Percentiles rank a stretch among this genome's conserved stretches.
phyloP scores from a whole-genome alignment of 2,888 invertebrate genomes.

The Melolontha melolontha region DNA sequence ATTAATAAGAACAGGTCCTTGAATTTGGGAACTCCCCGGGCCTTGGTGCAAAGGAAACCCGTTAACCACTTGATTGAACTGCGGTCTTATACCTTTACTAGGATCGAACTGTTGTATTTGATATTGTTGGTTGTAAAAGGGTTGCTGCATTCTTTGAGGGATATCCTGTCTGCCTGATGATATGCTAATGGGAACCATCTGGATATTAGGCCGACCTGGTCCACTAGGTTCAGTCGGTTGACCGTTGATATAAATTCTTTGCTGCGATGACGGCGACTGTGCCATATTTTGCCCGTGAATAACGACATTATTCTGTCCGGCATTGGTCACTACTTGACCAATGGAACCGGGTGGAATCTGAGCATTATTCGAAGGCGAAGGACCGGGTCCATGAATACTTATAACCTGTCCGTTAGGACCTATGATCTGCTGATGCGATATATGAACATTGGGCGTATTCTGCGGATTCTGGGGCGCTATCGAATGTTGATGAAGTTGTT shows the following conservation, averaged over 20 bases:
- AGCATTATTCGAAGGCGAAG: slow-evolving; percentile 33
- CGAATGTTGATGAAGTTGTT: slow-evolving; percentile 52
- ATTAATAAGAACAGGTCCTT: slow-evolving; percentile 65
- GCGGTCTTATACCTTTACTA: slow-evolving; percentile 57
- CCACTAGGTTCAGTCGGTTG: slow-evolving; percentile 62
- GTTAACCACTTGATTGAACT: slow-evolving; percentile 57
- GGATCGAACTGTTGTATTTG: slow-evolving; percentile 62
- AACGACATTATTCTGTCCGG: slow-evolving; percentile 41
- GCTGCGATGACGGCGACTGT: slow-evolving; percentile 55
- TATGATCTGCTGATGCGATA: slow-evolving; percentile 64
- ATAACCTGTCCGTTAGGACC: slow-evolving; percentile 73
- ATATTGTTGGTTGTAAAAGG: slow-evolving; percentile 52
- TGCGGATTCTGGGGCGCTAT: slow-evolving; percentile 45
- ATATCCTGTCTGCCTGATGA: slow-evolving; percentile 51
- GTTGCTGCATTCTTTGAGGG: slow-evolving; percentile 52
- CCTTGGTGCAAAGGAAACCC: slow-evolving; percentile 53
- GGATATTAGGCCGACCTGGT: slow-evolving; percentile 62
- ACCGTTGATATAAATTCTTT: slow-evolving; percentile 60
- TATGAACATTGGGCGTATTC: slow-evolving; percentile 50
- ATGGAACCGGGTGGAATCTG: slow-evolving; percentile 45
- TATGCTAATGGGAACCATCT: slow-evolving; percentile 59
- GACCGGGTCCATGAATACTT: slow-evolving; percentile 67
- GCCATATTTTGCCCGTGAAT: slow-evolving; percentile 44
- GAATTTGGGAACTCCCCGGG: slow-evolving; percentile 67
- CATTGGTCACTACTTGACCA: slow-evolving; percentile 45